A percentile compares a stretch with the other conserved stretches of the same genome.
Evolutionary conservation across 2,888 invertebrate genomes (phyloP).

Genomic region (Sesia apiformis): DNA sequence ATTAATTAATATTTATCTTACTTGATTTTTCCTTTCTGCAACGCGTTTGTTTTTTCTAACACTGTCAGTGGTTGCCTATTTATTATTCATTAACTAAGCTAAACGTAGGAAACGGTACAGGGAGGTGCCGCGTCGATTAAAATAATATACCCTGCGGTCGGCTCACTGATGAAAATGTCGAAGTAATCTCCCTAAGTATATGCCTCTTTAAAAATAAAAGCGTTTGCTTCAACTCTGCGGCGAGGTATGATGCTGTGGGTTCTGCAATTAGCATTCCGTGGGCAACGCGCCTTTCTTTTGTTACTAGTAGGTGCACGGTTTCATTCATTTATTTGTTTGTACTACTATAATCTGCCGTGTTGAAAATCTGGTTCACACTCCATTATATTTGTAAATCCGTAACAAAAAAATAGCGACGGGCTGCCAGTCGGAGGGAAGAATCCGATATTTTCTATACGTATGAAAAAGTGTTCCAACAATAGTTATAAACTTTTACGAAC

Average conservation of each 20-base stretch:
- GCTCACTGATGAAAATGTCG: slow-evolving; percentile 59
- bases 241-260: slow-evolving; percentile 38
- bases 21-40: too few relatives aligned
- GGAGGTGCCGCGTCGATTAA: slow-evolving; percentile 54
- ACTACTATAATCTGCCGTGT: neutral
- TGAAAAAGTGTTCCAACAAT: too few relatives aligned
- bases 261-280: slow-evolving; percentile 52
- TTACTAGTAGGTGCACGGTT: slow-evolving; percentile 11
- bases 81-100: neutral
- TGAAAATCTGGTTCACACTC: too few relatives aligned
- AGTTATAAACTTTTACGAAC: too few relatives aligned
- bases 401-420: too few relatives aligned
- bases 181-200: slow-evolving; percentile 62
- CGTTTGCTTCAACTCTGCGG: slow-evolving; percentile 43
- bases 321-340: slow-evolving; percentile 1
- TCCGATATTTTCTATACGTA: too few relatives aligned
- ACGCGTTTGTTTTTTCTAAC: too few relatives aligned
- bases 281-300: slow-evolving; percentile 32
- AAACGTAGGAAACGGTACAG: slow-evolving; percentile 25
- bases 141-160: slow-evolving; percentile 62
- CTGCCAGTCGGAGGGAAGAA: too few relatives aligned
- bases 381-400: too few relatives aligned
- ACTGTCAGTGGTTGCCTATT: neutral
- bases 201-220: slow-evolving; percentile 66
- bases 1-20: too few relatives aligned